These are phyloP conservation scores for Halocynthia roretzi DNA, from an alignment of 23 tunicate genomes.

Conservation along the genomic window DNA sequence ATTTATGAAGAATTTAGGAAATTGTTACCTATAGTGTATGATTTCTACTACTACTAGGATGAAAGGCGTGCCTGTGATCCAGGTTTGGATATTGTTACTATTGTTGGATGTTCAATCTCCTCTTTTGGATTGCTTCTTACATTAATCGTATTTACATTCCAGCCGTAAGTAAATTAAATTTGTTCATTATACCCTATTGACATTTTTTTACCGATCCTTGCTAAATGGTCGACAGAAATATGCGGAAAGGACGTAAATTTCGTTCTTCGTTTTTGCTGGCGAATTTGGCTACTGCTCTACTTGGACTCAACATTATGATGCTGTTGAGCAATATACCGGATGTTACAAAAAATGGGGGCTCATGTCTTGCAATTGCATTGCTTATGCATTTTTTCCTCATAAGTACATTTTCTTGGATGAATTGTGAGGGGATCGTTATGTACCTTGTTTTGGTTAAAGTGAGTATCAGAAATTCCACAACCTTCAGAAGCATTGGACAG, in stretches of 20 bases:
- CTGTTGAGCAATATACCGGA: conserved; percentile 5
- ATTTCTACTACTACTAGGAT: not conserved
- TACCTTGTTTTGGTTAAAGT: not conserved
- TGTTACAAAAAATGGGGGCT: not conserved
- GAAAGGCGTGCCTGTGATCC: not conserved
- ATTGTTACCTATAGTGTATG: not conserved
- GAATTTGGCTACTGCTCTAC: not conserved
- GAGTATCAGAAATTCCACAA: not conserved
- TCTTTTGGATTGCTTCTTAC: not conserved
- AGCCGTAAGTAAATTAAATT: conserved; percentile 3
- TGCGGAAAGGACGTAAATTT: not conserved
- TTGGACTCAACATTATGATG: conserved; percentile 6
- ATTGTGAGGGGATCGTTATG: conserved; percentile 6
- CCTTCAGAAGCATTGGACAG: not conserved
- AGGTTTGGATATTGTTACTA: conserved; percentile 9
- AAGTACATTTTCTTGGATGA: conserved; percentile 18
- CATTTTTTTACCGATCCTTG: not conserved
- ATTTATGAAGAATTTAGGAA: not conserved
- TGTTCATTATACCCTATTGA: not conserved
- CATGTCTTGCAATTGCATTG: conserved; percentile 22
- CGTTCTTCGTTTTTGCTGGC: conserved; percentile 14
- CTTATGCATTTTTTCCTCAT: conserved; percentile 21
- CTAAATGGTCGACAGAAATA: not conserved
- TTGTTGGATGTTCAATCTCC: conserved; percentile 21
- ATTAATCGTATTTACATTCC: not conserved